Base-by-base conservation (phyloP, 2,797 vertebrate species). In the Etheostoma nigrum region DNA sequence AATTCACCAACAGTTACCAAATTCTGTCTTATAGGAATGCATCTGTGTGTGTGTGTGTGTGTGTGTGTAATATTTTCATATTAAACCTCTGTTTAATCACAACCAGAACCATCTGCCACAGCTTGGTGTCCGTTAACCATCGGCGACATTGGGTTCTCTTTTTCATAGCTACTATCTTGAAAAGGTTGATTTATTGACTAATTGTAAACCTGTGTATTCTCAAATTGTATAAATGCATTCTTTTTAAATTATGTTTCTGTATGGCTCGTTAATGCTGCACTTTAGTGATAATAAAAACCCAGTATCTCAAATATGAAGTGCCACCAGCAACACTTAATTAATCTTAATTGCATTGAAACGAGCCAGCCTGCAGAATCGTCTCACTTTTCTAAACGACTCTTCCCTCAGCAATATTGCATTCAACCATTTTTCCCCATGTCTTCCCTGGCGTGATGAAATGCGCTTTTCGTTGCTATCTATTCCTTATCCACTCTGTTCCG, bases 341-440 rank as follows among this genome's bases (percentile, higher is more conserved):
- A 94, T 94, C 91, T 90, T 94, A 95, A 95, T 93, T 94, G 92
- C 91, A 84, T 89, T 79, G 75, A 89, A 93, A 91, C 73, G 82
- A 87, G 81, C 87, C 91, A 85, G 85, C 78, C 84, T 78, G 86
- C 88, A 84, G 84, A 90, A 90, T 89, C 47, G 62, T 64, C 87
- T 86, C 68, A 30, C 93, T 93, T 93, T 90, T 93, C 81, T 89
- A 92, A 95, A 94, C 10, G 48, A 86, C 83, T 91, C 84, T 87
- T 84, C 84, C 84, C 71, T 82, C 72, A 76, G 85, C 88, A 92
- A 90, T 89, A 92, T 84, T 89, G 84, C 89, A 86, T 72, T 47
- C 72, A 73, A 47, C 86, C 85, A 87, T 91, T 91, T 91, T 89
- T 85, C 74, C 55, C 67, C 60, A 84, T 86, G 81, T 92, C 91